Evolutionary conservation across 2,797 vertebrate genomes (phyloP), one percentile per base, ranked within the genome.

Genomic region (Propithecus perrieri): DNA sequence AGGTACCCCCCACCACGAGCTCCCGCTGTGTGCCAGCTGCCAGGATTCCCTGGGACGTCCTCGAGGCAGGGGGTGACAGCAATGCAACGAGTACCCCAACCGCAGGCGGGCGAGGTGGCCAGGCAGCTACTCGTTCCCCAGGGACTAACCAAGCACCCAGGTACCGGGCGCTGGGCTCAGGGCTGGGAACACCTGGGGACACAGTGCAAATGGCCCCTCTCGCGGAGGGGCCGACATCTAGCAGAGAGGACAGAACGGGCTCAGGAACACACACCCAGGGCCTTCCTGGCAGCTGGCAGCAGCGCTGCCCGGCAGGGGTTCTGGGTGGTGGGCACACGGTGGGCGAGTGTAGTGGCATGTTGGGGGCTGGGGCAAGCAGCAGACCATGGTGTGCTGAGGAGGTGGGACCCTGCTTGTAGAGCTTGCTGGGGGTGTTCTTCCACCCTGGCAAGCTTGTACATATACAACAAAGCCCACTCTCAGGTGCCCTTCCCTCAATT

Each of bases 1-100:
- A 99, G 99, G 99, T 99, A 74, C 15, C 43, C 38, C 10, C 1
- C 26, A 0, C 4, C 11, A 14, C 6, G 6, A 30, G 43, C 14
- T 5, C n/a, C 63, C 10, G 22, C 55, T 24, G 48, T 0, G 9
- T 1, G 0, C 41, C 3, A 20, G 24, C 5, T 0, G 61, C 0
- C 2, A 10, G 0, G 1, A 3, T 35, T 10, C 41, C 12, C 2
- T 9, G 2, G 38, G 85, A 26, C 0, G 20, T 24, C 71, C 83
- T 33, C 33, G 1, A 50, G 76, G 20, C 5, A 0, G 6, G 0
- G 53, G 46, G 50, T 3, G 38, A 38, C 20, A 3, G 55, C 24
- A 2, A 35, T 17, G 24, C 24, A 5, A 0, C 33, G 0, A 0
- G 7, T 2, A 0, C 12, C 69, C 41, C 9, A 2, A 9, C 4